These are phyloP conservation scores for Pristionchus japonicus DNA, from an alignment of 2,888 invertebrate genomes.

Conservation along the genomic window DNA sequence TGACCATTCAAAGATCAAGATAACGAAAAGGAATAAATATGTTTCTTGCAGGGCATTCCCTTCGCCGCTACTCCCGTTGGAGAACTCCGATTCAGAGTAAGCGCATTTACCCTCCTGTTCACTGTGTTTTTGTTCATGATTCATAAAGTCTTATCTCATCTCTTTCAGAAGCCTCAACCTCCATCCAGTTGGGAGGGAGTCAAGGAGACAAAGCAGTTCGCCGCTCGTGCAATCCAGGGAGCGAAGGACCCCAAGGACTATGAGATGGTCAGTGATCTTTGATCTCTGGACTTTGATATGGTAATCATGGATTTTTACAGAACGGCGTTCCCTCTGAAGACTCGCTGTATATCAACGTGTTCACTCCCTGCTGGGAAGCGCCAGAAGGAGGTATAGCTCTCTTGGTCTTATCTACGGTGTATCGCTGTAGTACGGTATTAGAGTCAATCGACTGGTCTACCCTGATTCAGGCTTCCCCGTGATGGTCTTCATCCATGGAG, in stretches of 20 bases:
- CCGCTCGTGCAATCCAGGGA: not conserved
- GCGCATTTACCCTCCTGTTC: not conserved
- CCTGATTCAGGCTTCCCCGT: constrained; percentile 6
- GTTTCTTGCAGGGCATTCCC: constrained; percentile 9
- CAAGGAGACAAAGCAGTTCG: not conserved
- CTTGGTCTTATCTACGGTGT: too few relatives aligned
- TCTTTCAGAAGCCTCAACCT: not conserved
- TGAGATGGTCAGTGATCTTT: not conserved
- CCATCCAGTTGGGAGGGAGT: not conserved
- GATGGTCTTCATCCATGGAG: constrained; percentile 42
- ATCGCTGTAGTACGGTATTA: not conserved
- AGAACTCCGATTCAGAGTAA: constrained; percentile 13
- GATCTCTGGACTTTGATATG: not conserved
- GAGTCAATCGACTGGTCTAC: not conserved
- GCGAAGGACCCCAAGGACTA: not conserved
- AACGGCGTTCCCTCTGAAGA: constrained; percentile 23
- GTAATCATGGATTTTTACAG: not conserved
- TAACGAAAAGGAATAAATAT: not conserved
- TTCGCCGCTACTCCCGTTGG: constrained; percentile 13
- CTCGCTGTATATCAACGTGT: constrained; percentile 32
- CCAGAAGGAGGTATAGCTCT: constrained; percentile 26
- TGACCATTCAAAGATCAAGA: not conserved
- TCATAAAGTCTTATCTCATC: not conserved
- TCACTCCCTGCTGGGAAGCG: constrained; percentile 27
- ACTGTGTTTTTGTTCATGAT: too few relatives aligned